Conservation (phyloP, 1,140 invertebrate species). For the Dendroctonus ponderosae region DNA sequence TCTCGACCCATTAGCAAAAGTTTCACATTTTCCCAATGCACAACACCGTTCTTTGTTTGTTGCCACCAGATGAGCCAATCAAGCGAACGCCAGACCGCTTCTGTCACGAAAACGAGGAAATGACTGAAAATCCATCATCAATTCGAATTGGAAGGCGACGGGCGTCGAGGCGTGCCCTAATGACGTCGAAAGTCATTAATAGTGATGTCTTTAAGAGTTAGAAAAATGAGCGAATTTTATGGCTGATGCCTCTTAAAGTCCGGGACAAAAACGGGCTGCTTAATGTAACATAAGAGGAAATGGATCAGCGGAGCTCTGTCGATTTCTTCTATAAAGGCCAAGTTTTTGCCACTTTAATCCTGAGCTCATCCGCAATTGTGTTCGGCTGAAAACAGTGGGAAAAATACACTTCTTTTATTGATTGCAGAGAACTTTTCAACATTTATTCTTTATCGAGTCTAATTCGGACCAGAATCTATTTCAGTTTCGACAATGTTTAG, state of each 20-base stretch:
- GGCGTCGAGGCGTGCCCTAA: conserved; percentile 33
- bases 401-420: neutral
- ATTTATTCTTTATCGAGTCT: too few relatives aligned
- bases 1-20: too few relatives aligned
- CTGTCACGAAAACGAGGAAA: neutral
- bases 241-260: conserved; percentile 31
- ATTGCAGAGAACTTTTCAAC: neutral
- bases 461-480: too few relatives aligned
- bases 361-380: neutral
- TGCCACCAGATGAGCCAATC: too few relatives aligned
- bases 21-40: too few relatives aligned
- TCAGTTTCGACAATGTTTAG: too few relatives aligned
- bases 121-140: conserved; percentile 29
- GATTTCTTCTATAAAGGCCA: too few relatives aligned
- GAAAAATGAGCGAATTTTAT: conserved; percentile 37
- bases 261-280: conserved; percentile 23
- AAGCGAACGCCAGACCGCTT: neutral
- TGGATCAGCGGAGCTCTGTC: conserved; percentile 6
- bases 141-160: conserved; percentile 29
- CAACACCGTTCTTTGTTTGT: too few relatives aligned
- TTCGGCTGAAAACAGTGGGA: neutral
- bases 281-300: conserved; percentile 31
- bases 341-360: conserved; percentile 8
- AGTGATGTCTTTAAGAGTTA: conserved; percentile 33
- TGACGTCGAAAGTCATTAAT: conserved; percentile 35